Evolutionary conservation across 1,140 invertebrate genomes (phyloP).

Genomic region (Caerostris darwini): DNA sequence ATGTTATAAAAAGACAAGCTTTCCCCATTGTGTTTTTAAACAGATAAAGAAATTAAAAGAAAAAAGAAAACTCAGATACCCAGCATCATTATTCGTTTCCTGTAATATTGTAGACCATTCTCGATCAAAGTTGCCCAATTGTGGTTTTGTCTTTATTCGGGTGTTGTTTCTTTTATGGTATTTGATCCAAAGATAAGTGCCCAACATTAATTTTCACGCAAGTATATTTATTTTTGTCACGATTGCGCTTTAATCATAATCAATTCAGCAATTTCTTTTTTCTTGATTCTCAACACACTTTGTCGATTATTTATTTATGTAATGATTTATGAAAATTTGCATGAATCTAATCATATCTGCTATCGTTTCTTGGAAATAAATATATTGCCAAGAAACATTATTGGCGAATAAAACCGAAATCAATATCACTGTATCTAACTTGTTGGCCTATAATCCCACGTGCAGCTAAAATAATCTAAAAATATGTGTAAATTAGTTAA

Average conservation of each 20-base stretch:
- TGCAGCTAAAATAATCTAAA: too few species aligned
- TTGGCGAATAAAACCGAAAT: too few species aligned
- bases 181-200: constrained; percentile 5
- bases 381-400: too few species aligned
- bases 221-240: constrained; percentile 18
- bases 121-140: background rate
- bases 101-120: background rate
- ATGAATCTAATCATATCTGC: background rate
- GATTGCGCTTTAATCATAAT: background rate
- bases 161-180: constrained; percentile 1
- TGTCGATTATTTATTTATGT: background rate
- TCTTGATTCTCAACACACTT: background rate
- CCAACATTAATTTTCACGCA: background rate
- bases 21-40: background rate
- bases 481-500: too few species aligned
- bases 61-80: background rate
- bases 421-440: too few species aligned
- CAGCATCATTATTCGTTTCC: background rate
- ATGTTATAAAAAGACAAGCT: constrained; percentile 20
- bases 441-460: too few species aligned
- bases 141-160: background rate
- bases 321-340: background rate
- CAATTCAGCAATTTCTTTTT: background rate
- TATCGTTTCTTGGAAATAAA: too few species aligned
- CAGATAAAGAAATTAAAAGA: background rate